Percentiles rank a stretch among this genome's conserved stretches.
phyloP scores from a whole-genome alignment of 2,888 invertebrate species.

The Rotaria macrura region DNA sequence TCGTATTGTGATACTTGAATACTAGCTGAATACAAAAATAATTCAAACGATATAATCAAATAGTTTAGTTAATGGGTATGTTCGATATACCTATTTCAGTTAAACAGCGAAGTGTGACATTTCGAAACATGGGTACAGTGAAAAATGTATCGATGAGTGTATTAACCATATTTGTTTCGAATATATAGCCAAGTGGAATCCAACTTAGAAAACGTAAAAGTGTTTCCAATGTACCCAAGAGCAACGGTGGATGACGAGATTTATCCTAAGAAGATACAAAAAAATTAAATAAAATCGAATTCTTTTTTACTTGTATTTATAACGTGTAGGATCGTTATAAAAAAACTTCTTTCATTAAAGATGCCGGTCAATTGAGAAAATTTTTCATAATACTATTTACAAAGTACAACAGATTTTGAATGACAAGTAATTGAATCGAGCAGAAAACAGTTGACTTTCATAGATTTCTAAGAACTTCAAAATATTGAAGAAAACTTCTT shows the following conservation, averaged over 20 bases:
- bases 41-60: not conserved
- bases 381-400: too few relatives aligned
- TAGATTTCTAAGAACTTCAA: too few relatives aligned
- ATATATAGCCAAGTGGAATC: conserved; percentile 99
- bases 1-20: conserved; percentile 75
- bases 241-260: conserved; percentile 88
- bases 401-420: too few relatives aligned
- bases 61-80: not conserved
- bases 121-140: conserved; percentile 90
- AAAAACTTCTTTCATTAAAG: too few relatives aligned
- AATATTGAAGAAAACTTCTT: too few relatives aligned
- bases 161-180: conserved; percentile 89
- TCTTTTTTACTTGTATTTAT: too few relatives aligned
- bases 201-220: conserved; percentile 89
- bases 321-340: too few relatives aligned
- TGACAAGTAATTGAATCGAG: too few relatives aligned
- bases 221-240: conserved; percentile 88
- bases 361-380: too few relatives aligned
- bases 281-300: not conserved
- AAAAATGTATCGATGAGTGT: conserved; percentile 90
- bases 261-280: conserved; percentile 59
- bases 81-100: conserved; percentile 71
- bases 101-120: conserved; percentile 91
- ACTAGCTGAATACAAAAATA: conserved; percentile 55
- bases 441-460: too few relatives aligned